Evolutionary conservation across 2,113 vertebrate genomes (phyloP), one percentile per base, ranked within the genome.

Genomic region (Trematomus loennbergii): DNA sequence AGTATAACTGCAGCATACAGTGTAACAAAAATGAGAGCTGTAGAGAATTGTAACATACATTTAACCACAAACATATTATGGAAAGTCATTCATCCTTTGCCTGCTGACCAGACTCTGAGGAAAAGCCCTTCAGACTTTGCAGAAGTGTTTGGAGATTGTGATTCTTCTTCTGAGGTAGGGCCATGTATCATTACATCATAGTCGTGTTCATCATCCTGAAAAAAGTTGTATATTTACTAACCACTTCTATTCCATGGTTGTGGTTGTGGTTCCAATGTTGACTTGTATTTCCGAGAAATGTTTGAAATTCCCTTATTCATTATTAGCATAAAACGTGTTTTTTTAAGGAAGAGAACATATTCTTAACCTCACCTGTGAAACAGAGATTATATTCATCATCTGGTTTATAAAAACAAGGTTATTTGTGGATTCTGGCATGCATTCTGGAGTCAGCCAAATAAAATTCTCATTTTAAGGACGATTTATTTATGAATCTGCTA

Each of bases 371-470:
- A 74, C 46, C 43, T 57, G 43, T 29, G 33, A 52, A 72, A 49
- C 48, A 66, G 17, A 55, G 36, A 22, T 40, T 54, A 55, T 57
- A 50, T 5, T 66, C 48, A 16, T 67, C 49, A 54, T 40, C 36
- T 53, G 33, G 45, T 16, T 16, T 25, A 58, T 20, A 60, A 65
- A 72, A 72, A 50, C 52, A 25, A 64, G 25, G 67, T 22, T 71
- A 64, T 71, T 67, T 64, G 55, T 61, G 48, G 29, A 54, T 82
- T 72, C 62, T 79, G 78, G 66, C 82, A 18, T 9, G 52, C 25
- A 45, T 18, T 59, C 8, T 6, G 7, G 29, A 59, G 36, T 40
- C 36, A 57, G 50, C 22, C 58, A 54, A 40, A 85, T 76, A 77
- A 9, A 58, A 12, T 76, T 77, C 50, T 75, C 70, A 43, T 63